Conservation (phyloP, 2,113 vertebrate species). For the Callionymus lyra region DNA sequence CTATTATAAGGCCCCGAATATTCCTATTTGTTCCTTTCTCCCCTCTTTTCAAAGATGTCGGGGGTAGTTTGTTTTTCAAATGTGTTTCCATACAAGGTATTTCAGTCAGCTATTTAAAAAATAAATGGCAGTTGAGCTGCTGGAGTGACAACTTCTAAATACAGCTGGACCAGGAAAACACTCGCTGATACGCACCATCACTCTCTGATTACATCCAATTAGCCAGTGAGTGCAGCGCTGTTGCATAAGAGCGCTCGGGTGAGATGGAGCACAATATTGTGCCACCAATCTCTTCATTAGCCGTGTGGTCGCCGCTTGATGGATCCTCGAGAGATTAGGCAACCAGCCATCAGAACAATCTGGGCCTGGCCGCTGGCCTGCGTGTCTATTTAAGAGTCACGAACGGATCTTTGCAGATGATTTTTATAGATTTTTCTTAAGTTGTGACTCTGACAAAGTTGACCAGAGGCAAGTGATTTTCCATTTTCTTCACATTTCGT, state of each 20-base stretch:
- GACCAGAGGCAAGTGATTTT: too few species aligned
- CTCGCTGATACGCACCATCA: slow-evolving; percentile 11
- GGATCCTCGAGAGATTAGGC: slow-evolving; percentile 54
- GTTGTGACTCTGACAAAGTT: too few species aligned
- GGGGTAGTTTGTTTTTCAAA: too few species aligned
- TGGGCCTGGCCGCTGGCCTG: slow-evolving; percentile 27
- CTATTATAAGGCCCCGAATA: too few species aligned
- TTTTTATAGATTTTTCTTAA: too few species aligned
- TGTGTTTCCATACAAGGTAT: too few species aligned
- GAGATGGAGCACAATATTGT: slow-evolving; percentile 13
- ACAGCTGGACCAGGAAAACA: slow-evolving; percentile 10
- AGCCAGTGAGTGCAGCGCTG: slow-evolving; percentile 6
- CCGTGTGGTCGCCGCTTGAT: slow-evolving; percentile 32
- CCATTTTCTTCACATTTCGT: too few species aligned
- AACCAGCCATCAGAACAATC: slow-evolving; percentile 32
- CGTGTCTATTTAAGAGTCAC: slow-evolving; percentile 1
- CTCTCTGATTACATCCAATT: slow-evolving; percentile 34
- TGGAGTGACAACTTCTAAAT: too few species aligned
- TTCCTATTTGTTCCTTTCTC: too few species aligned
- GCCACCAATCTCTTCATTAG: slow-evolving; percentile 39
- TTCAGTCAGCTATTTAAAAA: too few species aligned
- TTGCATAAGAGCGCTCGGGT: slow-evolving; percentile 18
- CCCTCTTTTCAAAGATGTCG: too few species aligned
- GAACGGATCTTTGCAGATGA: not conserved
- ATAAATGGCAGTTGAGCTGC: too few species aligned